phyloP scores from a whole-genome alignment of 1,140 invertebrate genomes.

The Linepithema humile region DNA sequence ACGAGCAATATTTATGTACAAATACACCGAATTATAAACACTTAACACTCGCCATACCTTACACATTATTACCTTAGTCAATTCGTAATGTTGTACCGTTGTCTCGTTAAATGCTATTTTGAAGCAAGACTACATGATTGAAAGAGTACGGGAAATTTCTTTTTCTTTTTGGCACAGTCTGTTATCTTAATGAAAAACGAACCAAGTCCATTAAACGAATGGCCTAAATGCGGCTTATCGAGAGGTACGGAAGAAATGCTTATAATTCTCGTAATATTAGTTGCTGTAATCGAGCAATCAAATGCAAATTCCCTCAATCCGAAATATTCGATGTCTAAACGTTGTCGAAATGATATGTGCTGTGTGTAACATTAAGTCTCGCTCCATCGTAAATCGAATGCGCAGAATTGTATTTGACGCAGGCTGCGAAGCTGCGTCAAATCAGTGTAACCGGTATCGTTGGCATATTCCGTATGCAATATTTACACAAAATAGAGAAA shows the following conservation, averaged over 20 bases:
- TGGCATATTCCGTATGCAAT: conserved; percentile 45
- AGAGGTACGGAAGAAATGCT: conserved; percentile 59
- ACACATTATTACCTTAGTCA: conserved; percentile 70
- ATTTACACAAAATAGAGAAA: conserved; percentile 68
- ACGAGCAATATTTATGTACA: conserved; percentile 82
- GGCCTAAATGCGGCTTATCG: conserved; percentile 52
- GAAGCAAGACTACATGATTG: conserved; percentile 60
- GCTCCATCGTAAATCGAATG: conserved; percentile 33
- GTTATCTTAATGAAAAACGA: conserved; percentile 53
- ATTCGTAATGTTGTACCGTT: conserved; percentile 71
- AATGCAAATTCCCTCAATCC: conserved; percentile 39
- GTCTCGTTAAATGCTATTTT: conserved; percentile 57
- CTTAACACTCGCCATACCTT: conserved; percentile 78
- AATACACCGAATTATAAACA: conserved; percentile 83
- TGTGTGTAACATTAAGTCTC: conserved; percentile 59
- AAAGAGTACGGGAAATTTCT: conserved; percentile 40
- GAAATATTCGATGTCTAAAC: conserved; percentile 69
- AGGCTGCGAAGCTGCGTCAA: conserved; percentile 15
- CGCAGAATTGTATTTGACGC: conserved; percentile 34
- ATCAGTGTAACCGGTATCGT: conserved; percentile 50
- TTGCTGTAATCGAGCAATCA: not conserved
- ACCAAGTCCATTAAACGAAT: conserved; percentile 28
- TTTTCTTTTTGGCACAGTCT: conserved; percentile 81
- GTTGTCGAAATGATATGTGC: conserved; percentile 65
- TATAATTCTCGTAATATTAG: conserved; percentile 44